phyloP scores from a whole-genome alignment of 1,140 invertebrate genomes.

The Caenorhabditis brenneri region DNA sequence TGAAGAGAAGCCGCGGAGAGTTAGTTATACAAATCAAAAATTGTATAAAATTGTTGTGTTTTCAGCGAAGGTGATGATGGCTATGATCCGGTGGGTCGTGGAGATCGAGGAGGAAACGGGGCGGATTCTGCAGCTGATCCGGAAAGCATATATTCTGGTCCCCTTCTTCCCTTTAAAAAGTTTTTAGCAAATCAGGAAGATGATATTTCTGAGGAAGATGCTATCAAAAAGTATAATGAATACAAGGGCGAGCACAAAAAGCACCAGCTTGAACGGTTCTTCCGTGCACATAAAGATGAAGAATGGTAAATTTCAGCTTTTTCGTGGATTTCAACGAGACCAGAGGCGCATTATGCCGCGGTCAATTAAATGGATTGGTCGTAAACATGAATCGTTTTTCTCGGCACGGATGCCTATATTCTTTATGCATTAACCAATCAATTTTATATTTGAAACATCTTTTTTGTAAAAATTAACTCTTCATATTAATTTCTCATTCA shows the following conservation, averaged over 20 bases:
- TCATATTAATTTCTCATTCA: slow-evolving; percentile 73
- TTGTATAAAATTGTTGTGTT: background rate
- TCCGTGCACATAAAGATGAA: slow-evolving; percentile 97
- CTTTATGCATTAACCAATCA: background rate
- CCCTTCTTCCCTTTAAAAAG: slow-evolving; percentile 91
- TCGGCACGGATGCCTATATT: background rate
- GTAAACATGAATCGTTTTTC: background rate
- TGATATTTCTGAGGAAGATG: slow-evolving; percentile 93
- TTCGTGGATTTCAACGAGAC: background rate
- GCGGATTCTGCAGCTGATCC: slow-evolving; percentile 48
- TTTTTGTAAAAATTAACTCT: background rate
- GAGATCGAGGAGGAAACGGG: background rate
- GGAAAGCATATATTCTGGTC: background rate
- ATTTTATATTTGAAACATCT: background rate
- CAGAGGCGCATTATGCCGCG: slow-evolving; percentile 75
- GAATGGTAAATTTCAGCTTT: slow-evolving; percentile 85
- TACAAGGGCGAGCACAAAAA: slow-evolving; percentile 95
- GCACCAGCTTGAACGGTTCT: slow-evolving; percentile 97
- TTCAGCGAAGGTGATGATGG: slow-evolving; percentile 58
- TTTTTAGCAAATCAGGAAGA: slow-evolving; percentile 95
- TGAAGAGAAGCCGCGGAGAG: slow-evolving; percentile 59
- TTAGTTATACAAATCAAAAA: slow-evolving; percentile 13
- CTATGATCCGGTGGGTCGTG: background rate
- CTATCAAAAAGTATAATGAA: slow-evolving; percentile 94
- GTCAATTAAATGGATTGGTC: slow-evolving; percentile 1